phyloP scores from a whole-genome alignment of 2,888 invertebrate species.

The Dryocosmus kuriphilus region DNA sequence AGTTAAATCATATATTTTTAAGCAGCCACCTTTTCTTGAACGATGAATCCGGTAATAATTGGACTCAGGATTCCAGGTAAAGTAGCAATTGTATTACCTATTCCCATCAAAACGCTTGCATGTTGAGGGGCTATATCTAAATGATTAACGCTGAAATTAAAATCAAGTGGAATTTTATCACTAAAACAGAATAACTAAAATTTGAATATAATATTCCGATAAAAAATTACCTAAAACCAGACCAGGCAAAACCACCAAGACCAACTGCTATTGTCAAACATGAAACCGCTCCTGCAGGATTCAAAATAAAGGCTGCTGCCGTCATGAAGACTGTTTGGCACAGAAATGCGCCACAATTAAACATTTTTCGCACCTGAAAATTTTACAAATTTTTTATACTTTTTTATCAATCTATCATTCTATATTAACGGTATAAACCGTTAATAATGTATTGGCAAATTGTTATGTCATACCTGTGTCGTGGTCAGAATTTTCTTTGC shows the following conservation, averaged over 20 bases:
- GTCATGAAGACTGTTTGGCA: constrained; percentile 93
- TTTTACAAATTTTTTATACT: constrained; percentile 32
- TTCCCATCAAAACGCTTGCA: constrained; percentile 94
- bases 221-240: constrained; percentile 87
- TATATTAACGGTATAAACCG: neutral
- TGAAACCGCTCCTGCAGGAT: constrained; percentile 85
- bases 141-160: constrained; percentile 85
- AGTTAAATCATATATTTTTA: neutral
- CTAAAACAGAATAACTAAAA: neutral
- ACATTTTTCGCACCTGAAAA: constrained; percentile 81
- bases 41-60: constrained; percentile 87
- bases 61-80: constrained; percentile 96
- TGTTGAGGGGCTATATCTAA: constrained; percentile 95
- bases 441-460: neutral
- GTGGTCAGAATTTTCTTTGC: constrained; percentile 83
- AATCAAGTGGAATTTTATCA: constrained; percentile 30
- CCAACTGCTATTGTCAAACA: constrained; percentile 93
- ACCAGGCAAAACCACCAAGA: constrained; percentile 95
- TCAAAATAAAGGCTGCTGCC: constrained; percentile 86
- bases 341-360: constrained; percentile 87
- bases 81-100: constrained; percentile 94
- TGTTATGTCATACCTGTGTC: constrained; percentile 81
- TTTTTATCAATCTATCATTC: neutral
- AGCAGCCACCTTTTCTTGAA: constrained; percentile 83
- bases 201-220: neutral